Percentiles rank a stretch among this genome's conserved stretches.
Conservation (phyloP, 2,113 vertebrate genomes). For the Dasyornis broadbenti region DNA sequence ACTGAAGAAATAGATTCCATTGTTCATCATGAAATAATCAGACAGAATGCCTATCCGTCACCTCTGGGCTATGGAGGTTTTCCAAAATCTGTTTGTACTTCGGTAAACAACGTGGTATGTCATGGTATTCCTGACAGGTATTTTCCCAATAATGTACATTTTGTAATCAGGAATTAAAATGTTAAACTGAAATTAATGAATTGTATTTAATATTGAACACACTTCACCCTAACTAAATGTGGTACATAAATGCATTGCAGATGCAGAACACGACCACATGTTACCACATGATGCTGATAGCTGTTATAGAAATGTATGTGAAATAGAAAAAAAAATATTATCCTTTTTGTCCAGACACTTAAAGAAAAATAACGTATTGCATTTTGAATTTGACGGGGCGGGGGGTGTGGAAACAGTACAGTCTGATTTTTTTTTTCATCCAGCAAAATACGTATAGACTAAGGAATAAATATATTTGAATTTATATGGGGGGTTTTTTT, state of each 20-base stretch:
- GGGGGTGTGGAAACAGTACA: neutral
- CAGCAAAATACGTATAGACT: neutral
- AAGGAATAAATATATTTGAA: constrained; percentile 38
- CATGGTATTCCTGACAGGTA: constrained; percentile 92
- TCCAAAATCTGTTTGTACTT: constrained; percentile 92
- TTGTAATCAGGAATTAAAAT: constrained; percentile 30
- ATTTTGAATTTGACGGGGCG: neutral
- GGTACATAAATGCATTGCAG: neutral
- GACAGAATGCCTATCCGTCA: constrained; percentile 92
- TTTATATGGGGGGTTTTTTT: neutral
- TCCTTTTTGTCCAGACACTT: neutral
- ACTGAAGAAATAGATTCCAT: constrained; percentile 96
- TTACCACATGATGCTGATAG: constrained; percentile 8
- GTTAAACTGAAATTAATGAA: constrained; percentile 41
- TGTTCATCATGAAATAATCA: constrained; percentile 92
- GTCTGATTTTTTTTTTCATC: constrained; percentile 6
- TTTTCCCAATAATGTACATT: constrained; percentile 71
- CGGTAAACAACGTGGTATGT: constrained; percentile 90
- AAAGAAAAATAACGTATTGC: neutral
- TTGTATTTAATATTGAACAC: constrained; percentile 32
- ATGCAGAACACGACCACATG: neutral
- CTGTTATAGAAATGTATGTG: constrained; percentile 2
- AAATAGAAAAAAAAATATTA: neutral
- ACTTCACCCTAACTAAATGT: constrained; percentile 16
- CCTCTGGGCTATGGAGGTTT: constrained; percentile 91